phyloP scores from a whole-genome alignment of 2,888 invertebrate genomes.

The Aleiodes leptofemur region DNA sequence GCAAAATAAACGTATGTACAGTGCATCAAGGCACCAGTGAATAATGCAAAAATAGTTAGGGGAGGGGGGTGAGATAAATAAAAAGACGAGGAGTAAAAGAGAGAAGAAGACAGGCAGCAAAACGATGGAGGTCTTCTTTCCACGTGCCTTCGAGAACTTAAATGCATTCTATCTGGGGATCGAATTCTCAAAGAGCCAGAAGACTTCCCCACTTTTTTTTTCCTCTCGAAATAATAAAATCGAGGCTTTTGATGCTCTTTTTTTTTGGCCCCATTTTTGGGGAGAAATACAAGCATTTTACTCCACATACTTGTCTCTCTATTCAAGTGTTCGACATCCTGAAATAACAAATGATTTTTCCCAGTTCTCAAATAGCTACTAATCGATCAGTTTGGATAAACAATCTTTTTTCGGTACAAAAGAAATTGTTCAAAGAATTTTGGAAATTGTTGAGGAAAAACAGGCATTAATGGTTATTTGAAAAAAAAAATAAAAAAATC shows the following conservation, averaged over 20 bases:
- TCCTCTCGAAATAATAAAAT: slow-evolving; percentile 21
- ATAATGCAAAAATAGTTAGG: slow-evolving; percentile 9
- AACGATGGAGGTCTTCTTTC: slow-evolving; percentile 29
- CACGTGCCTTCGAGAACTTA: slow-evolving; percentile 23
- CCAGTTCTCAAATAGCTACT: slow-evolving; percentile 23
- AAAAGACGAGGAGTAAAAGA: neutral
- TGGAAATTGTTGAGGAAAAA: neutral
- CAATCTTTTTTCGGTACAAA: neutral
- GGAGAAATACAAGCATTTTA: slow-evolving; percentile 9
- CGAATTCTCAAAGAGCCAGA: slow-evolving; percentile 17
- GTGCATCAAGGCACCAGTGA: neutral
- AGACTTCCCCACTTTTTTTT: neutral
- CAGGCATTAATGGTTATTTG: too few relatives aligned
- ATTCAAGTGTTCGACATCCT: neutral
- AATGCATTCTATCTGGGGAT: slow-evolving; percentile 22
- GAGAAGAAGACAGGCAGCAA: slow-evolving; percentile 1
- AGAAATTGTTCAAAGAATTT: neutral
- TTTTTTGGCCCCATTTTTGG: slow-evolving; percentile 1
- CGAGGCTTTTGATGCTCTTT: slow-evolving; percentile 24
- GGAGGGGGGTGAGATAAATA: slow-evolving; percentile 8
- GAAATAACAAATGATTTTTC: slow-evolving; percentile 31
- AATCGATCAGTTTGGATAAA: slow-evolving; percentile 23
- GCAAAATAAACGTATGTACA: slow-evolving; percentile 21
- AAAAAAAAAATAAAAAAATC: too few relatives aligned
- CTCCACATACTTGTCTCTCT: slow-evolving; percentile 15